Percentiles rank a stretch among this genome's conserved stretches.
Evolutionary conservation across 1,140 invertebrate species (phyloP).

Genomic region (Lucilia cuprina): DNA sequence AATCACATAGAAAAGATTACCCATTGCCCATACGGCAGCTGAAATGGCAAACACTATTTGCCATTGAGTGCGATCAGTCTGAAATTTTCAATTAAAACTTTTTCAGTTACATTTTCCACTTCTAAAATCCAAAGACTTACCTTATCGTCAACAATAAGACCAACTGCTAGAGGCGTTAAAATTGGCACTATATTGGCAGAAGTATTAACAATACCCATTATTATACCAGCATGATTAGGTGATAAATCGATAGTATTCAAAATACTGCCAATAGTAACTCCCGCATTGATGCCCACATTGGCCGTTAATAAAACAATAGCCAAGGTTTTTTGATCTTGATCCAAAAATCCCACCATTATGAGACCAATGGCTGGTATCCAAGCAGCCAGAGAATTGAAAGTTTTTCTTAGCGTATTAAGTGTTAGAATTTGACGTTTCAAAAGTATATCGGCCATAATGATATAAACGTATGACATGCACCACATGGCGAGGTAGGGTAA

Average conservation of each 20-base stretch:
- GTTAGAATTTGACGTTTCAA: constrained; percentile 65
- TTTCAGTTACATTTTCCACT: neutral
- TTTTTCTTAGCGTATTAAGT: constrained; percentile 65
- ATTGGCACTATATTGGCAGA: constrained; percentile 75
- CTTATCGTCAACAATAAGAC: constrained; percentile 68
- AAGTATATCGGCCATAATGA: constrained; percentile 67
- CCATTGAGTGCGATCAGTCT: constrained; percentile 82
- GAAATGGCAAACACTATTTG: constrained; percentile 65
- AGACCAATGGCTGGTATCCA: constrained; percentile 69
- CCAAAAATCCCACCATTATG: constrained; percentile 69
- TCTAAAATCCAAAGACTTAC: constrained; percentile 59
- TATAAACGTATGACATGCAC: constrained; percentile 70
- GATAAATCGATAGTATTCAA: constrained; percentile 77
- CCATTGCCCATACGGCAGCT: constrained; percentile 49
- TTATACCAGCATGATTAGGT: constrained; percentile 77
- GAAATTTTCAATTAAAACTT: constrained; percentile 19
- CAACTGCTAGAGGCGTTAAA: constrained; percentile 71
- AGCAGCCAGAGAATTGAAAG: constrained; percentile 68
- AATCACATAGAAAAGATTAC: constrained; percentile 46
- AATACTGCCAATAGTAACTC: constrained; percentile 73
- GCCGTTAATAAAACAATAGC: constrained; percentile 71
- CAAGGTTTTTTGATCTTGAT: constrained; percentile 63
- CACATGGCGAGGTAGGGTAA: constrained; percentile 83
- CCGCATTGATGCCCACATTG: constrained; percentile 81
- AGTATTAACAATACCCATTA: constrained; percentile 76